phyloP scores from a whole-genome alignment of 1,140 invertebrate genomes.

The Tribolium castaneum region DNA sequence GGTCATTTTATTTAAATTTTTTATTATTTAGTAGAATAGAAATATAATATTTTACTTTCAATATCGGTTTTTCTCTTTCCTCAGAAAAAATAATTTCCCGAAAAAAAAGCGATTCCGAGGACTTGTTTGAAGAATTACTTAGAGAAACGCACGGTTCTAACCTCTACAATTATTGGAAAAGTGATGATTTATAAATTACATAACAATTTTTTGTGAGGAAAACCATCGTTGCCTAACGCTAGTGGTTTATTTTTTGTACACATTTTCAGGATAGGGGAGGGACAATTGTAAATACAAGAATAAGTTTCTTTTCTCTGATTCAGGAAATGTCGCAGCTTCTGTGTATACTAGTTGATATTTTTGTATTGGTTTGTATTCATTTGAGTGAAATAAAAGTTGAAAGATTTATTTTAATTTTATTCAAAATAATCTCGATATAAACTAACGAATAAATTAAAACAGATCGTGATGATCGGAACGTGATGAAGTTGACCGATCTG shows the following conservation, averaged over 20 bases:
- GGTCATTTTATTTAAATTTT: conserved; percentile 68
- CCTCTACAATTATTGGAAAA: conserved; percentile 63
- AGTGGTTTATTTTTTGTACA: background rate
- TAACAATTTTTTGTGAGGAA: conserved; percentile 24
- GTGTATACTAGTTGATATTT: conserved; percentile 42
- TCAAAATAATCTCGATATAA: conserved; percentile 20
- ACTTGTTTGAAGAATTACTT: conserved; percentile 65
- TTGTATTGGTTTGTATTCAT: conserved; percentile 19
- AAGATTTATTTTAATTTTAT: background rate
- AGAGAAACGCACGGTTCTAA: conserved; percentile 67
- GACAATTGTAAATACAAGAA: background rate
- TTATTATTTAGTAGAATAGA: background rate
- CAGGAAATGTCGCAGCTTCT: background rate
- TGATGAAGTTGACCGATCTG: conserved; percentile 40
- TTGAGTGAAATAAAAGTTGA: conserved; percentile 15
- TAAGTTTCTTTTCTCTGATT: conserved; percentile 7
- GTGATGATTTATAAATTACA: background rate
- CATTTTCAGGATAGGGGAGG: background rate
- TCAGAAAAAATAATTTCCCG: conserved; percentile 41
- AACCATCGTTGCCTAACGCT: background rate
- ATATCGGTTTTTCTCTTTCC: conserved; percentile 34
- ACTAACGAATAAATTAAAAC: conserved; percentile 35
- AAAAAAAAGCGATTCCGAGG: conserved; percentile 52
- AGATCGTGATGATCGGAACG: conserved; percentile 37
- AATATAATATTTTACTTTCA: background rate